Evolutionary conservation across 2,888 invertebrate genomes (phyloP).

Genomic region (Tetropium fuscum): DNA sequence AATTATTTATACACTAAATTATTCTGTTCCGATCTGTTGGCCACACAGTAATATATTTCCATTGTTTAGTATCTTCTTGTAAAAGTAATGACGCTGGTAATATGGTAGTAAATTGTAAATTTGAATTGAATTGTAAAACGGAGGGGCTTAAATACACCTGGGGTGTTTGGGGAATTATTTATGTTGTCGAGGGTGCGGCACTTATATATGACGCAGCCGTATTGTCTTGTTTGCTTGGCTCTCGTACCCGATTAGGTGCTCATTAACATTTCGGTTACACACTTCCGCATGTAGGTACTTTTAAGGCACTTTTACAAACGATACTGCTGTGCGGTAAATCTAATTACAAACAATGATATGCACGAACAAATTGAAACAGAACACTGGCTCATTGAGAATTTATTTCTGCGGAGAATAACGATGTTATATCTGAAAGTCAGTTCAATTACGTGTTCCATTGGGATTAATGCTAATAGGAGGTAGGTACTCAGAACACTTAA

Average conservation of each 20-base stretch:
- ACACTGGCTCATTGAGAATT: too few relatives aligned
- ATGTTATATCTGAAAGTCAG: too few relatives aligned
- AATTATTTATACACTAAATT: neutral
- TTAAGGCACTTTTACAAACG: slow-evolving; percentile 6
- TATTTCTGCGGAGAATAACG: too few relatives aligned
- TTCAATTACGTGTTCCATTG: too few relatives aligned
- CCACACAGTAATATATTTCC: slow-evolving; percentile 9
- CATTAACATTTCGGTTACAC: slow-evolving; percentile 16
- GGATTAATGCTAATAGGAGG: too few relatives aligned
- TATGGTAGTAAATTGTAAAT: slow-evolving; percentile 6
- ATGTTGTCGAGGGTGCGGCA: slow-evolving; percentile 12
- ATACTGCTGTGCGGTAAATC: slow-evolving; percentile 8
- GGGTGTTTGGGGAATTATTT: slow-evolving; percentile 18
- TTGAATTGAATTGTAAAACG: slow-evolving; percentile 23
- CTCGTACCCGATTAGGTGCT: slow-evolving; percentile 13
- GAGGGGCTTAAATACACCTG: slow-evolving; percentile 10
- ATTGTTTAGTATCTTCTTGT: slow-evolving; percentile 15
- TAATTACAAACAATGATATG: slow-evolving; percentile 8
- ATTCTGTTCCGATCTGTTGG: neutral
- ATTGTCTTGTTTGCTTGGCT: neutral
- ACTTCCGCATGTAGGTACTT: slow-evolving; percentile 8
- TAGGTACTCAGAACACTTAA: too few relatives aligned
- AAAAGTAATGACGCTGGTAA: slow-evolving; percentile 12
- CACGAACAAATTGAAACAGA: slow-evolving; percentile 3
- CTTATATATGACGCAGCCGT: neutral